Evolutionary conservation across 2,113 vertebrate species (phyloP).

Genomic region (Phrynosoma blainvillii): DNA sequence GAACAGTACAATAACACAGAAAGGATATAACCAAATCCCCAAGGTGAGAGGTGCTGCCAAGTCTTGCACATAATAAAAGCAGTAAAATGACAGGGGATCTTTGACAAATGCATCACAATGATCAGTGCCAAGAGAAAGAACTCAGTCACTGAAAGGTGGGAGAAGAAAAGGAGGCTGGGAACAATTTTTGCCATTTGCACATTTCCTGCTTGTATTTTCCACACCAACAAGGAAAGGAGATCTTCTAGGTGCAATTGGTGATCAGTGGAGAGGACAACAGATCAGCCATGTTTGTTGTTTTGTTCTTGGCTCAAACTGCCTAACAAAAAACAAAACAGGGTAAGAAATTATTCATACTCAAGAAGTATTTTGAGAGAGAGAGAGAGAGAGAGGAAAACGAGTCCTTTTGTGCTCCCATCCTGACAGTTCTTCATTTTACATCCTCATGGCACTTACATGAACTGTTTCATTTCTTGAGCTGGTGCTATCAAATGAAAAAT

Average conservation of each 20-base stretch:
- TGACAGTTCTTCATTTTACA: conserved; percentile 69
- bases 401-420: conserved; percentile 65
- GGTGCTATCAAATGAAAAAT: conserved; percentile 54
- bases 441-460: conserved; percentile 74
- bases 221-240: conserved; percentile 74
- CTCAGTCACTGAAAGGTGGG: conserved; percentile 80
- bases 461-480: conserved; percentile 65
- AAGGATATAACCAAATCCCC: conserved; percentile 85
- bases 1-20: conserved; percentile 81
- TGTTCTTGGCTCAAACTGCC: conserved; percentile 27
- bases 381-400: conserved; percentile 59
- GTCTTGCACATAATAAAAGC: conserved; percentile 81
- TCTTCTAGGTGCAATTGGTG: conserved; percentile 72
- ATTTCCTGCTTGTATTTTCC: conserved; percentile 80
- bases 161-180: conserved; percentile 73
- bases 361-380: not conserved
- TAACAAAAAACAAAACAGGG: conserved; percentile 61
- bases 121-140: conserved; percentile 83
- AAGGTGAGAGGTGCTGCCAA: conserved; percentile 79
- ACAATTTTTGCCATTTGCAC: conserved; percentile 78
- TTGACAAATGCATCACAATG: conserved; percentile 79
- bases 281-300: conserved; percentile 49
- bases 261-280: conserved; percentile 55
- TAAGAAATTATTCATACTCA: conserved; percentile 61
- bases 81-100: conserved; percentile 81